Evolutionary conservation across 1,140 invertebrate genomes (phyloP), one percentile per base, ranked within the genome.

Genomic region (Tetramorium alpestre): DNA sequence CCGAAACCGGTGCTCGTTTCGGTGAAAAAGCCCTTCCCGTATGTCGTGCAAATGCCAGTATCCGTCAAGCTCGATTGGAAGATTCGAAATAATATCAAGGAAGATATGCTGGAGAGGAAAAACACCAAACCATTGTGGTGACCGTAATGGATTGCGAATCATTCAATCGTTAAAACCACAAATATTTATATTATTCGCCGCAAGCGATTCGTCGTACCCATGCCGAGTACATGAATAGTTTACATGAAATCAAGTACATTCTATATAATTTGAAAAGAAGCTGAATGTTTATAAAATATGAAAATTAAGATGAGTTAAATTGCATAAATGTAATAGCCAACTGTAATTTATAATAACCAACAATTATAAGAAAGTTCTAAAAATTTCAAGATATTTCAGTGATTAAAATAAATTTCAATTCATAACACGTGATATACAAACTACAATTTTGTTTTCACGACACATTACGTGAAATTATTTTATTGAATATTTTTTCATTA

Each of bases 1-100:
- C 95, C 96, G 90, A 96, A 96, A 87, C 95, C 77, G 4, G 67
- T 91, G 25, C 56, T 85, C 0, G 65, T 88, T 1, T 16, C 84
- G 2, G 49, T 87, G 5, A 75, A 76, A 18, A 91, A 89, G 54
- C 75, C 90, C 0, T 87, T 91, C 13, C 80, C 87, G 4, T 89
- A 87, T 6, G 56, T 76, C 67, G 80, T 87, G 2, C 85, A 91
- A 51, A 76, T 82, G 0, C 89, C 89, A 11, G 54, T 87, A 38
- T 33, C 84, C 0, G 33, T 81, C 16, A 80, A 65, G 1, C 60
- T 60, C 2, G 73, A 25, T 18, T 75, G 78, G 84, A 75, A 87
- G 0, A 22, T 47, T 16, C 10, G 67, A 25, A 47, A 22, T 8
- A 60, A 47, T 18, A 51, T 38, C 51, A 58, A 67, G 25, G 44